Percentiles rank a stretch among this genome's conserved stretches.
Evolutionary conservation across 2,113 vertebrate species (phyloP).

Genomic region (Orthonyx spaldingii): DNA sequence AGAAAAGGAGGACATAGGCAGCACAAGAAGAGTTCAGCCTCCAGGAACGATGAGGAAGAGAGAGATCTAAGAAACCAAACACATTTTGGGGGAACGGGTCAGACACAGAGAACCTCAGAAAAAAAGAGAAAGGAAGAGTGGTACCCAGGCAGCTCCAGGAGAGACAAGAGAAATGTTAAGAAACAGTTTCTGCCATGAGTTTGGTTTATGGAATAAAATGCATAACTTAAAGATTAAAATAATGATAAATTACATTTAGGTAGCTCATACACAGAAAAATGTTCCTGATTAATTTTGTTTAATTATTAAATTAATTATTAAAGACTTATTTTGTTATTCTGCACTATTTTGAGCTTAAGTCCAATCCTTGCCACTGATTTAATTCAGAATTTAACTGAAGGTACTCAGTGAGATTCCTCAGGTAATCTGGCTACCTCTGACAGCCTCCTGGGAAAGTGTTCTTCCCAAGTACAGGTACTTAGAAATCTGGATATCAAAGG

Average conservation of each 20-base stretch:
- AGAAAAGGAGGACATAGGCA: neutral
- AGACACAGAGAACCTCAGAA: neutral
- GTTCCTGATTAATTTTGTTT: neutral
- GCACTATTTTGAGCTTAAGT: neutral
- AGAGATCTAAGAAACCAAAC: neutral
- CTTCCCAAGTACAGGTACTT: neutral
- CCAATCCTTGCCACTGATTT: neutral
- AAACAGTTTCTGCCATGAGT: neutral
- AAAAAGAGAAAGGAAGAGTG: neutral
- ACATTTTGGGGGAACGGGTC: neutral
- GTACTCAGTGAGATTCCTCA: neutral
- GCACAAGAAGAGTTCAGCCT: neutral
- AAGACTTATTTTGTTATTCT: neutral
- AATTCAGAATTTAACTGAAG: neutral
- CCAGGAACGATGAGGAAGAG: neutral
- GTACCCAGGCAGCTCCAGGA: neutral
- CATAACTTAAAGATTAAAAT: neutral
- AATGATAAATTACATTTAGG: neutral
- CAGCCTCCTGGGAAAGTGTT: neutral
- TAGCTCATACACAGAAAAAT: neutral
- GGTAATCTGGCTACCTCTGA: neutral
- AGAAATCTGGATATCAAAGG: neutral
- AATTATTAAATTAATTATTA: neutral
- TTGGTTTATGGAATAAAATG: neutral
- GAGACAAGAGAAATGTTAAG: neutral